Evolutionary conservation across 2,797 vertebrate species (phyloP).

Genomic region (Nannoperca obscura): DNA sequence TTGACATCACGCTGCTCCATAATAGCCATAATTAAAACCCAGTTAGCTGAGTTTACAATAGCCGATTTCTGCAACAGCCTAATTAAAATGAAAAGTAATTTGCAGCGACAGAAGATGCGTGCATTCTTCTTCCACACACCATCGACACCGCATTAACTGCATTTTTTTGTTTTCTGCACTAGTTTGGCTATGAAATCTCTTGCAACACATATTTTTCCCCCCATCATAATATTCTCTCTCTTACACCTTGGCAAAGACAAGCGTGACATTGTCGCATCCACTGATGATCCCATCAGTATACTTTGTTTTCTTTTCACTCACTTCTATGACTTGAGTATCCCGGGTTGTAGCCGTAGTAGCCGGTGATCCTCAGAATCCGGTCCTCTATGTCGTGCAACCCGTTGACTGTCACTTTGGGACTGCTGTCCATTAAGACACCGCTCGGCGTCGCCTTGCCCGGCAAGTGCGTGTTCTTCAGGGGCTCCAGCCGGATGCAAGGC

Average conservation of each 20-base stretch:
- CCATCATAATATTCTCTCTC: background rate
- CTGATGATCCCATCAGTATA: slow-evolving; percentile 6
- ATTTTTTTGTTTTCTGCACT: background rate
- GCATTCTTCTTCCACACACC: slow-evolving; percentile 5
- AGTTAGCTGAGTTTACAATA: slow-evolving; percentile 35
- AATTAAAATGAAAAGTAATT: slow-evolving; percentile 34
- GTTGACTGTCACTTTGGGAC: slow-evolving; percentile 92
- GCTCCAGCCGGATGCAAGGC: slow-evolving; percentile 80
- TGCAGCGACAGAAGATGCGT: background rate
- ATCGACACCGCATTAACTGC: background rate
- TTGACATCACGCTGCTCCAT: slow-evolving; percentile 34
- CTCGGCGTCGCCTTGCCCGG: slow-evolving; percentile 80
- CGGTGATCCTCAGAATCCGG: slow-evolving; percentile 96
- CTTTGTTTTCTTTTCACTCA: slow-evolving; percentile 83
- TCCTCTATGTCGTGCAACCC: slow-evolving; percentile 97
- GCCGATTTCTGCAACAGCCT: background rate
- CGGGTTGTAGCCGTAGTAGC: slow-evolving; percentile 98
- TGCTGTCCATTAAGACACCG: slow-evolving; percentile 60
- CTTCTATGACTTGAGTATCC: slow-evolving; percentile 97
- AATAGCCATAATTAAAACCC: slow-evolving; percentile 51
- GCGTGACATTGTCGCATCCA: slow-evolving; percentile 35
- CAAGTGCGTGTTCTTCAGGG: slow-evolving; percentile 78
- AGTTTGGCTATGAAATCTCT: background rate
- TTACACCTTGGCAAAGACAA: slow-evolving; percentile 37
- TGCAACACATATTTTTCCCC: background rate